A percentile compares a stretch with the other conserved stretches of the same genome.
Evolutionary conservation across 2,113 vertebrate species (phyloP).

Genomic region (Lates calcarifer): DNA sequence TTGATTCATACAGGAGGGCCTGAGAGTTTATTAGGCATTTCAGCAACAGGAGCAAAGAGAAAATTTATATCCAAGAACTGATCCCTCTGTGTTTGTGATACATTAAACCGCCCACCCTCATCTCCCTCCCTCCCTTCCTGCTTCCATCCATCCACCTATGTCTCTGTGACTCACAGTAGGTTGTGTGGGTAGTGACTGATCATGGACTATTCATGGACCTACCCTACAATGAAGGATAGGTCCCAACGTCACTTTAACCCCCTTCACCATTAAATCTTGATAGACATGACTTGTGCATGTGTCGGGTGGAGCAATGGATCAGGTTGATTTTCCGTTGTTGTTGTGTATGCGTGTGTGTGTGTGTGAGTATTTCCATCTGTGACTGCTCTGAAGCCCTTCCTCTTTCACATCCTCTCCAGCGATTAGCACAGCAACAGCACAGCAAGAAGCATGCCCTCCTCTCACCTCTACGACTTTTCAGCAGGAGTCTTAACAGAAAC

Average conservation of each 20-base stretch:
- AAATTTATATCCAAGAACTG: slow-evolving; percentile 22
- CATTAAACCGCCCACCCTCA: slow-evolving; percentile 3
- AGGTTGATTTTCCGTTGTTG: neutral
- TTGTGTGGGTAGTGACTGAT: slow-evolving; percentile 40
- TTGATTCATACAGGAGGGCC: slow-evolving; percentile 43
- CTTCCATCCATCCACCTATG: slow-evolving; percentile 27
- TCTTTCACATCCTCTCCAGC: slow-evolving; percentile 71
- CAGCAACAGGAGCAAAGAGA: slow-evolving; percentile 7
- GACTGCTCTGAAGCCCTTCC: slow-evolving; percentile 47
- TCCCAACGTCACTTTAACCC: slow-evolving; percentile 25
- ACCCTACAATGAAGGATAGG: slow-evolving; percentile 36
- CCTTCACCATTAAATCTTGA: slow-evolving; percentile 18
- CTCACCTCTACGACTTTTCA: slow-evolving; percentile 62
- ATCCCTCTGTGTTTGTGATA: slow-evolving; percentile 34
- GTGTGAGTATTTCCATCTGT: slow-evolving; percentile 48
- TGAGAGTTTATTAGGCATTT: slow-evolving; percentile 18
- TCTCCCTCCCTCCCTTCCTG: slow-evolving; percentile 3
- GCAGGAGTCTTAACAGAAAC: slow-evolving; percentile 56
- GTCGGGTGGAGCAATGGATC: slow-evolving; percentile 21
- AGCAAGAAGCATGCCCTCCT: slow-evolving; percentile 37
- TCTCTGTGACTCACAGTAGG: slow-evolving; percentile 35
- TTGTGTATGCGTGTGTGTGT: neutral
- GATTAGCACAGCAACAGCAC: slow-evolving; percentile 39
- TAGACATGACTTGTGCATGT: slow-evolving; percentile 15
- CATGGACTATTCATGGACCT: neutral